phyloP scores from a whole-genome alignment of 1,140 invertebrate genomes.

The Sarcophaga peregrina region DNA sequence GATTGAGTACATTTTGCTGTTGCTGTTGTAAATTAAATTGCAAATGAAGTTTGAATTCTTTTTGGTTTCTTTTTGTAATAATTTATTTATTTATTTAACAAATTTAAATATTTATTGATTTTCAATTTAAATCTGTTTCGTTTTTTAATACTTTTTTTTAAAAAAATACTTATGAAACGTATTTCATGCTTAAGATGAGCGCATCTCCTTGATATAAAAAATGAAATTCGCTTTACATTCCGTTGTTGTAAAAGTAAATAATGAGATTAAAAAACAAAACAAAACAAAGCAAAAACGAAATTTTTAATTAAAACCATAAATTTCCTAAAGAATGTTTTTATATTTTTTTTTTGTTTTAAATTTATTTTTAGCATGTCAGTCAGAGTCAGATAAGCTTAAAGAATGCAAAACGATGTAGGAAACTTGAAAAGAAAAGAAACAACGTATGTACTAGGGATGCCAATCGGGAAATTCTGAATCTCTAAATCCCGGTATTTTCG shows the following conservation, averaged over 20 bases:
- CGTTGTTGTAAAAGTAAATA: too few relatives aligned
- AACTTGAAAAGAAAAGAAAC: neutral
- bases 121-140: too few relatives aligned
- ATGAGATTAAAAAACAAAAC: too few relatives aligned
- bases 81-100: neutral
- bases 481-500: too few relatives aligned
- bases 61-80: neutral
- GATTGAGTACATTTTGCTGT: constrained; percentile 57
- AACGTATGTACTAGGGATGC: too few relatives aligned
- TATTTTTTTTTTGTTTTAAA: neutral
- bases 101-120: neutral
- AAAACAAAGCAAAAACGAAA: too few relatives aligned
- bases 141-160: neutral
- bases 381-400: constrained; percentile 19
- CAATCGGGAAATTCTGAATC: too few relatives aligned
- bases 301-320: constrained; percentile 3
- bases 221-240: too few relatives aligned
- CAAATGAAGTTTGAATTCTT: neutral
- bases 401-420: neutral
- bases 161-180: too few relatives aligned
- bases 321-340: neutral
- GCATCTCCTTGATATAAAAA: too few relatives aligned
- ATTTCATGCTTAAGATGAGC: too few relatives aligned
- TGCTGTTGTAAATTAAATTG: constrained; percentile 63
- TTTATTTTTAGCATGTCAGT: constrained; percentile 16